Evolutionary conservation across 2,797 vertebrate species (phyloP).

Genomic region (Dryobates pubescens): DNA sequence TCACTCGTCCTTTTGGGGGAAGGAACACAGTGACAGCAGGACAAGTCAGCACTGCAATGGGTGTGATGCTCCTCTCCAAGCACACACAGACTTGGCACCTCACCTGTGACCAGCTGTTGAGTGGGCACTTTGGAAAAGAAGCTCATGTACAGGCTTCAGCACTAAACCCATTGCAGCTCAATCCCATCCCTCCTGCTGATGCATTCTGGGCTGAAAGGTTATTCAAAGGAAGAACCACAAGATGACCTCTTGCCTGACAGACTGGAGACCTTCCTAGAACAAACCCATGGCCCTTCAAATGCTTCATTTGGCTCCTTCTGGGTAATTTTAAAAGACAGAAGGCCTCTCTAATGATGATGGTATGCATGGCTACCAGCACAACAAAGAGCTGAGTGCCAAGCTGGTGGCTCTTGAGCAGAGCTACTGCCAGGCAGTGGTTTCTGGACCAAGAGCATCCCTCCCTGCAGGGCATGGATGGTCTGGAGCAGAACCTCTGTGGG

Average conservation of each 20-base stretch:
- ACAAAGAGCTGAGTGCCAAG: neutral
- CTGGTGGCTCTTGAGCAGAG: neutral
- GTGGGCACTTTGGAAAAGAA: constrained; percentile 20
- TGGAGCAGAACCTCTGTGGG: neutral
- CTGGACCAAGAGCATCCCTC: neutral
- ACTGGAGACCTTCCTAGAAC: neutral
- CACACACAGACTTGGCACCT: neutral
- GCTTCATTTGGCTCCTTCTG: neutral
- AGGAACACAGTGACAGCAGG: neutral
- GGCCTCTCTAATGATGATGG: neutral
- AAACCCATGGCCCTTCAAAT: neutral
- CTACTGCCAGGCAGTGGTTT: neutral
- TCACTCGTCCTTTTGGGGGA: rapidly evolving
- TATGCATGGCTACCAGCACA: neutral
- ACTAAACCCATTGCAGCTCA: neutral
- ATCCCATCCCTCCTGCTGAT: neutral
- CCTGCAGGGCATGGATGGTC: neutral
- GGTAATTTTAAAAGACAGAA: neutral
- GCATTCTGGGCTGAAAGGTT: neutral
- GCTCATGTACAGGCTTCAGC: neutral
- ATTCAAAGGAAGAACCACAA: neutral
- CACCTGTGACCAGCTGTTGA: constrained; percentile 48
- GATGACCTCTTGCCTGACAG: neutral
- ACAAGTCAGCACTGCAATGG: neutral
- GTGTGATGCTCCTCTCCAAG: neutral